Conservation (phyloP, 2,888 invertebrate species). For the Arrhopalites spinosus region DNA sequence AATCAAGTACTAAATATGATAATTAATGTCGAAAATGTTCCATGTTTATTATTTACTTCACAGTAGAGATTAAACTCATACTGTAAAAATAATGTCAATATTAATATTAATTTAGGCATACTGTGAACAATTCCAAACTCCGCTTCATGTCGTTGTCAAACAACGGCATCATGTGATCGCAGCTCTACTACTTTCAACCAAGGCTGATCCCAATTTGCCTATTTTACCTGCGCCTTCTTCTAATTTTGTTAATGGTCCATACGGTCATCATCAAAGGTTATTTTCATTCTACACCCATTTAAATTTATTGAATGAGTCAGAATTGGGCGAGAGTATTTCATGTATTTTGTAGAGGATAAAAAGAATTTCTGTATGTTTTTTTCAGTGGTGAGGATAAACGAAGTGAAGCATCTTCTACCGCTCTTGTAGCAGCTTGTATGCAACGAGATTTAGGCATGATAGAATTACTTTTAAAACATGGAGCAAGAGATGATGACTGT, state of each 20-base stretch:
- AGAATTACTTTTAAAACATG: slow-evolving; percentile 76
- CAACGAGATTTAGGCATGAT: slow-evolving; percentile 71
- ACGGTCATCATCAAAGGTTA: background rate
- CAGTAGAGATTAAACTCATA: no score
- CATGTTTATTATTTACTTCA: no score
- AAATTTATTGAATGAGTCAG: background rate
- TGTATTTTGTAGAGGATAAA: background rate
- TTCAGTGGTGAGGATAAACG: background rate
- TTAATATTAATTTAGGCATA: no score
- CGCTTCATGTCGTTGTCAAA: slow-evolving; percentile 80
- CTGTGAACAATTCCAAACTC: slow-evolving; percentile 78
- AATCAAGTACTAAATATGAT: no score
- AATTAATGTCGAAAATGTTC: no score
- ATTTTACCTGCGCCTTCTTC: slow-evolving; percentile 60
- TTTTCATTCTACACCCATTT: background rate
- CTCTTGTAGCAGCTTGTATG: slow-evolving; percentile 72
- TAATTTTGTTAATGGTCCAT: slow-evolving; percentile 15
- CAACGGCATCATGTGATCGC: slow-evolving; percentile 75
- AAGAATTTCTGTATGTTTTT: background rate
- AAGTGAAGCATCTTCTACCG: slow-evolving; percentile 60
- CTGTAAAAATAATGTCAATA: no score
- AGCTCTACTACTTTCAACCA: slow-evolving; percentile 71
- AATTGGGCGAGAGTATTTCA: background rate
- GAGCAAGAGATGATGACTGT: slow-evolving; percentile 86
- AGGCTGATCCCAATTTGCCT: slow-evolving; percentile 77